Evolutionary conservation across 2,888 invertebrate species (phyloP).

Genomic region (Agriopis leucophaearia): DNA sequence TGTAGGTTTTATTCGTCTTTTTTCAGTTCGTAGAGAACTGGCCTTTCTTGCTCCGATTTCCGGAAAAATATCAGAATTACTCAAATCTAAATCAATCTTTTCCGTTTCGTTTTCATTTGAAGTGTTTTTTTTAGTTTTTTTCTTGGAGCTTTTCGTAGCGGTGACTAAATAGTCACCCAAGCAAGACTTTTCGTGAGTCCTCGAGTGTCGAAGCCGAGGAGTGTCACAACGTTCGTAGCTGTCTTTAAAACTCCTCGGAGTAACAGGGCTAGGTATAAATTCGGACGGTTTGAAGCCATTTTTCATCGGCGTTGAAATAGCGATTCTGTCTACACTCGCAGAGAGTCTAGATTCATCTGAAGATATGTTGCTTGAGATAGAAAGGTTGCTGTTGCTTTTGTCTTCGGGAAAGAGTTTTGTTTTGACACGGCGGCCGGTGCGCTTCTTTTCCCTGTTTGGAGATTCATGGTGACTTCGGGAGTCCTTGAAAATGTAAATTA

Average conservation of each 20-base stretch:
- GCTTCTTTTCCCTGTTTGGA: conserved; percentile 70
- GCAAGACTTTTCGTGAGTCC: conserved; percentile 73
- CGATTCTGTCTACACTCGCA: conserved; percentile 63
- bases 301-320: conserved; percentile 74
- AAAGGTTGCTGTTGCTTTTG: conserved; percentile 56
- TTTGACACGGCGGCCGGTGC: conserved; percentile 72
- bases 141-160: conserved; percentile 68
- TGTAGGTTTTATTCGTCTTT: conserved; percentile 84
- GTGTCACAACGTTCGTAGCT: conserved; percentile 73
- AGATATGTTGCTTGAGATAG: conserved; percentile 52
- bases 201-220: conserved; percentile 67
- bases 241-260: conserved; percentile 66
- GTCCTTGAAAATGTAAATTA: conserved; percentile 42
- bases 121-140: conserved; percentile 66
- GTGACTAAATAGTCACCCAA: conserved; percentile 73
- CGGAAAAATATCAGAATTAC: conserved; percentile 76
- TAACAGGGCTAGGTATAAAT: conserved; percentile 69
- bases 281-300: conserved; percentile 65
- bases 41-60: conserved; percentile 77
- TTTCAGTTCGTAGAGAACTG: conserved; percentile 69
- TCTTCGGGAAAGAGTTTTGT: conserved; percentile 77
- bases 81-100: conserved; percentile 70
- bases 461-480: conserved; percentile 68
- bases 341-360: conserved; percentile 74
- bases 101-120: conserved; percentile 65